phyloP scores from a whole-genome alignment of 2,888 invertebrate genomes.

The Alentia gelatinosa region DNA sequence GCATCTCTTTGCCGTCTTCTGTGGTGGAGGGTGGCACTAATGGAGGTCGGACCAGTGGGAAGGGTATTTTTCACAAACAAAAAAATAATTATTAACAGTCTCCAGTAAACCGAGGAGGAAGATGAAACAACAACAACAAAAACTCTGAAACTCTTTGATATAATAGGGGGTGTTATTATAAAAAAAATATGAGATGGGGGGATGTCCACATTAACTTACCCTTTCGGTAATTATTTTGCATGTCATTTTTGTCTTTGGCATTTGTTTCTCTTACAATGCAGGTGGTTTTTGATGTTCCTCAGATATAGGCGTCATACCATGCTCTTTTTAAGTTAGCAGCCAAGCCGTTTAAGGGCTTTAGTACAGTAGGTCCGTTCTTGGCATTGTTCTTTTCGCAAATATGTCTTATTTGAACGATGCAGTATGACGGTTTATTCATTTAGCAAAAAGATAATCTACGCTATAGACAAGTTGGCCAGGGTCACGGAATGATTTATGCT shows the following conservation, averaged over 20 bases:
- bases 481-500: background rate
- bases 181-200: too few relatives aligned
- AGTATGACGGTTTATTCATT: background rate
- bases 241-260: background rate
- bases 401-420: slow-evolving; percentile 15
- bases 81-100: too few relatives aligned
- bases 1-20: background rate
- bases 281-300: slow-evolving; percentile 19
- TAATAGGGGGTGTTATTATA: too few relatives aligned
- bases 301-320: background rate
- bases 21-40: background rate
- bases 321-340: background rate
- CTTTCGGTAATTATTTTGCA: background rate
- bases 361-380: background rate
- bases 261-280: background rate
- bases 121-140: too few relatives aligned
- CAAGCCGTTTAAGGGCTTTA: slow-evolving; percentile 22
- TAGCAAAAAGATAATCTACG: background rate
- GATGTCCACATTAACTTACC: too few relatives aligned
- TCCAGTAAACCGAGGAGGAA: too few relatives aligned
- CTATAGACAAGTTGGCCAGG: background rate
- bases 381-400: background rate
- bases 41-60: too few relatives aligned
- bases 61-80: too few relatives aligned
- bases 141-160: too few relatives aligned